Conservation (phyloP, 2,797 vertebrate genomes). For the Aldrovandia affinis region DNA sequence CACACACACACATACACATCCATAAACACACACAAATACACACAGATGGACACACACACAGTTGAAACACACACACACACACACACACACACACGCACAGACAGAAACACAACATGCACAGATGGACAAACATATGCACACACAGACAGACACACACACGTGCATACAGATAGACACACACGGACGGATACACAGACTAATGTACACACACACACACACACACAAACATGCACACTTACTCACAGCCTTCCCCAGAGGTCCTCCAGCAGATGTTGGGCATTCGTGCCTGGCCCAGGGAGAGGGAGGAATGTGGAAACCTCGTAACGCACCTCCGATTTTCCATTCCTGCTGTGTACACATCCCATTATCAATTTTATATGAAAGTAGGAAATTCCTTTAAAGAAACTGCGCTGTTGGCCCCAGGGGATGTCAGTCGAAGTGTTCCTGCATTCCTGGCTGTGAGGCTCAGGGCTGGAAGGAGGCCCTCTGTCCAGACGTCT, state of each 20-base stretch:
- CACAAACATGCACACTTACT: slow-evolving; percentile 48
- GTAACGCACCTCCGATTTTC: slow-evolving; percentile 77
- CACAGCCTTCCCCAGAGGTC: slow-evolving; percentile 34
- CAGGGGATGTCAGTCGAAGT: slow-evolving; percentile 5
- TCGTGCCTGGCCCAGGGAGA: slow-evolving; percentile 45
- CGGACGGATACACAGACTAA: slow-evolving; percentile 22
- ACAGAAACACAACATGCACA: not conserved
- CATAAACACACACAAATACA: slow-evolving; percentile 65
- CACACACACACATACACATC: slow-evolving; percentile 41
- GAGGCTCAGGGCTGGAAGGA: slow-evolving; percentile 23
- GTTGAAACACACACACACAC: slow-evolving; percentile 19
- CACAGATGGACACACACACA: not conserved
- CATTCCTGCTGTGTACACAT: slow-evolving; percentile 75
- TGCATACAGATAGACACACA: slow-evolving; percentile 37
- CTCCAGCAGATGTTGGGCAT: slow-evolving; percentile 45
- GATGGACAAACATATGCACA: not conserved
- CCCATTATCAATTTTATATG: slow-evolving; percentile 82
- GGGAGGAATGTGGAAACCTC: slow-evolving; percentile 64
- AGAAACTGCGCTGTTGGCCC: slow-evolving; percentile 36
- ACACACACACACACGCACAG: slow-evolving; percentile 3
- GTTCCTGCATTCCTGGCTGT: slow-evolving; percentile 20
- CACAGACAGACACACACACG: slow-evolving; percentile 36
- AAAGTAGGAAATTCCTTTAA: slow-evolving; percentile 79
- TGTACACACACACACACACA: slow-evolving; percentile 33
- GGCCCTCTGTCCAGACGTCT: slow-evolving; percentile 39